Evolutionary conservation across 1,140 invertebrate genomes (phyloP).

Genomic region (Drusus annulatus): DNA sequence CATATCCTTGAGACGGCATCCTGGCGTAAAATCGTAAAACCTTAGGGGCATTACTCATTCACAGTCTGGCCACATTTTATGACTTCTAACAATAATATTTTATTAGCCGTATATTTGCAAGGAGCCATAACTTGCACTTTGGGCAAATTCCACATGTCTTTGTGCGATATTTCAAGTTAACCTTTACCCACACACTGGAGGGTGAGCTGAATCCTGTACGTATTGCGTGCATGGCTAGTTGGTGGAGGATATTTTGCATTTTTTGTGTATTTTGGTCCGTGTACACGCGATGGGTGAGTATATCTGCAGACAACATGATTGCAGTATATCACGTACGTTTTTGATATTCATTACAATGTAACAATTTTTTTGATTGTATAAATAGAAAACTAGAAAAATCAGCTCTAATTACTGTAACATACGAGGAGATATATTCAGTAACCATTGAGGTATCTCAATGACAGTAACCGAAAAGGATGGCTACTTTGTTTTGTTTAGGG

Average conservation of each 20-base stretch:
- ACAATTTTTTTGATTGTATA: too few species aligned
- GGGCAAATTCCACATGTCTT: not conserved
- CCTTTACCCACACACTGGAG: not conserved
- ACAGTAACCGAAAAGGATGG: too few species aligned
- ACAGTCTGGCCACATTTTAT: conserved; percentile 19
- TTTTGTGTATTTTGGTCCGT: not conserved
- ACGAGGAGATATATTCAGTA: too few species aligned
- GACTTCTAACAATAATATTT: conserved; percentile 35
- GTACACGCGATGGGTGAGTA: too few species aligned
- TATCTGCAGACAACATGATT: too few species aligned
- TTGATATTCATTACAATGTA: too few species aligned
- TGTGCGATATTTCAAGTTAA: conserved; percentile 30
- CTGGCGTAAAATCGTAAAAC: conserved; percentile 41
- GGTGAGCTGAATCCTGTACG: not conserved
- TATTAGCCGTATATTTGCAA: conserved; percentile 26
- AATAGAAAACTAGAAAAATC: too few species aligned
- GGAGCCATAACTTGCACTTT: conserved; percentile 34
- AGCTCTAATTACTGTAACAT: too few species aligned
- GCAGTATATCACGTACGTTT: too few species aligned
- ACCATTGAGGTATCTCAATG: too few species aligned
- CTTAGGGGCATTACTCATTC: conserved; percentile 28
- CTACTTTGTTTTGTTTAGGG: too few species aligned
- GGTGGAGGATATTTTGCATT: not conserved
- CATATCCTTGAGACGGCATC: conserved; percentile 25
- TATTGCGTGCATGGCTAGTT: not conserved